Evolutionary conservation across 2,888 invertebrate species (phyloP).

Genomic region (Cephus rjabovi): DNA sequence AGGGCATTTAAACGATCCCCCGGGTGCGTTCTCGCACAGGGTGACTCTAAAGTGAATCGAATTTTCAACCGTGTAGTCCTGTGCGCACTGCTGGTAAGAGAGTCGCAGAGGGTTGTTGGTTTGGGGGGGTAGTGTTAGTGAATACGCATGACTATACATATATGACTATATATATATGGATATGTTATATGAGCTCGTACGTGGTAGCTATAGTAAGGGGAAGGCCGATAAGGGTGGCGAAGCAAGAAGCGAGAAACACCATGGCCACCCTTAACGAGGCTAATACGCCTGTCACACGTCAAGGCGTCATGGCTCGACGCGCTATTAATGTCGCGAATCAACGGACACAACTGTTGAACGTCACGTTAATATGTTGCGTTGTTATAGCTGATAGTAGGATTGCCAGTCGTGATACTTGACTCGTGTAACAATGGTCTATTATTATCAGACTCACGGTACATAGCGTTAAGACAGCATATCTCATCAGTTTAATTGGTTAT

Average conservation of each 20-base stretch:
- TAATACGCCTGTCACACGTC: slow-evolving; percentile 39
- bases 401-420: not conserved
- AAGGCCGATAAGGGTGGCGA: not conserved
- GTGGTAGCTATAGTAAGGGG: not conserved
- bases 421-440: not conserved
- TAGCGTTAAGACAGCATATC: not conserved
- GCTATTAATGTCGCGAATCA: slow-evolving; percentile 41
- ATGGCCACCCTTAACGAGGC: slow-evolving; percentile 19
- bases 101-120: slow-evolving; percentile 4
- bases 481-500: not conserved
- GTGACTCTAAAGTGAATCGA: slow-evolving; percentile 54
- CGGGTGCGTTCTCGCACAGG: slow-evolving; percentile 39
- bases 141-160: not conserved
- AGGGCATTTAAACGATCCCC: slow-evolving; percentile 57
- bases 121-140: not conserved
- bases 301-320: slow-evolving; percentile 36
- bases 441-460: not conserved
- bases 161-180: not conserved
- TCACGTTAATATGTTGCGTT: slow-evolving; percentile 50
- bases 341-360: slow-evolving; percentile 60
- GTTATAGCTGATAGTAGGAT: slow-evolving; percentile 16
- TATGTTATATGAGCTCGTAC: not conserved
- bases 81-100: not conserved
- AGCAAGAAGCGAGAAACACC: slow-evolving; percentile 7
- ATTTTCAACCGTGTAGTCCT: slow-evolving; percentile 51